Conservation (phyloP, 2,797 vertebrate genomes). For the Smutsia temminckii region DNA sequence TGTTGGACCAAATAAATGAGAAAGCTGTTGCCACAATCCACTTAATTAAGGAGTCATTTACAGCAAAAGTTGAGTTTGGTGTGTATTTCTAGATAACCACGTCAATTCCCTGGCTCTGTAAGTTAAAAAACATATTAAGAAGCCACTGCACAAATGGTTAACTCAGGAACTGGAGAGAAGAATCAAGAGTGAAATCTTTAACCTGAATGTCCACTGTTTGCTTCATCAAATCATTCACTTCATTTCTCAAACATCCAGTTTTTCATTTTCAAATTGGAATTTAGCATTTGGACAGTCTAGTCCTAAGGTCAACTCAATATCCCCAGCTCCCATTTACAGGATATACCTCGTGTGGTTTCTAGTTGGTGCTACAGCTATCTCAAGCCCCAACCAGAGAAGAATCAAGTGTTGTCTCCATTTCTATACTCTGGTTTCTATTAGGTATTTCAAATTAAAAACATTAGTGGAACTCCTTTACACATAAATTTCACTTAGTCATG, state of each 20-base stretch:
- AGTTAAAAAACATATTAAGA: background rate
- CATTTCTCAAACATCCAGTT: constrained; percentile 6
- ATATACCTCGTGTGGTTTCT: background rate
- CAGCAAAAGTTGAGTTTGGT: background rate
- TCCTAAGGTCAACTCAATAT: background rate
- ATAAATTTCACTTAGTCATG: background rate
- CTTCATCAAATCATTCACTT: background rate
- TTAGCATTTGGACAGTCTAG: constrained; percentile 3
- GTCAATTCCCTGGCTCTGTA: constrained; percentile 27
- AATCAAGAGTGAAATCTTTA: background rate
- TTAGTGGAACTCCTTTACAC: background rate
- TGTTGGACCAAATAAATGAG: background rate
- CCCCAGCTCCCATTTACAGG: background rate
- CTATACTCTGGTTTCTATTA: background rate
- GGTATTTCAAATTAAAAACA: background rate
- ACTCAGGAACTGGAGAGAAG: background rate
- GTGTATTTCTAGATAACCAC: background rate
- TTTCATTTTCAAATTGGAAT: constrained; percentile 45
- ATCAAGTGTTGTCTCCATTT: background rate
- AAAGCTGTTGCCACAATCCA: background rate
- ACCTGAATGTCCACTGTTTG: background rate
- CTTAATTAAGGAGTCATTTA: background rate
- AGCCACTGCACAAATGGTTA: background rate
- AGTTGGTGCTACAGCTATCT: background rate
- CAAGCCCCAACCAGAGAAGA: background rate